These are phyloP conservation scores for Pterobdella sp. DNA, from an alignment of 2,888 invertebrate species.

Conservation along the genomic window DNA sequence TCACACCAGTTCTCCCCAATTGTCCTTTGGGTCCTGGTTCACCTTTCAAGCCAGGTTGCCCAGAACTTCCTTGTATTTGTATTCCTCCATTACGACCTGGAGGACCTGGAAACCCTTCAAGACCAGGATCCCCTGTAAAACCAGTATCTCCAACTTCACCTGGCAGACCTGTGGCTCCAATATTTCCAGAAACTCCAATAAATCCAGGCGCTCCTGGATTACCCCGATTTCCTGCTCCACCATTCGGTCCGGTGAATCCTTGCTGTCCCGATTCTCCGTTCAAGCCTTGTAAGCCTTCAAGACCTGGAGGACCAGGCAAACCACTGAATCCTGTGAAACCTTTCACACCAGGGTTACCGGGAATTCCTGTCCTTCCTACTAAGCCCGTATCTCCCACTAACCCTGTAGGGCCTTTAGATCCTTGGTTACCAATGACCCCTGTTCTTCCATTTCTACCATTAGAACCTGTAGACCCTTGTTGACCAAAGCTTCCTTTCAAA, in stretches of 20 bases:
- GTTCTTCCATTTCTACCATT: not conserved
- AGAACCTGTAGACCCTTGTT: slow-evolving; percentile 29
- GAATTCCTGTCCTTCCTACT: not conserved
- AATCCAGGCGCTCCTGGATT: not conserved
- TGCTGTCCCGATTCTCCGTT: not conserved
- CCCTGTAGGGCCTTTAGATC: not conserved
- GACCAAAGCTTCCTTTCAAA: slow-evolving; percentile 26
- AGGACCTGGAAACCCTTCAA: not conserved
- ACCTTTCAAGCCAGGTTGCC: slow-evolving; percentile 26
- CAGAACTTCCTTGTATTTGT: slow-evolving; percentile 22
- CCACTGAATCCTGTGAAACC: not conserved
- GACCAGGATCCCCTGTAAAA: slow-evolving; percentile 25
- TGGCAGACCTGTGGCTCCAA: slow-evolving; percentile 26
- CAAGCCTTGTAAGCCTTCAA: not conserved
- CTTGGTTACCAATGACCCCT: not conserved
- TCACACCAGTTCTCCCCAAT: slow-evolving; percentile 23
- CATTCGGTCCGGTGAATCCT: slow-evolving; percentile 9
- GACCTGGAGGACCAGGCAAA: not conserved
- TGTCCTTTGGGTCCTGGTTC: slow-evolving; percentile 19
- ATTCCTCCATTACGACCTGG: not conserved
- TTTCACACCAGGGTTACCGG: not conserved
- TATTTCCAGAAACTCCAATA: slow-evolving; percentile 1
- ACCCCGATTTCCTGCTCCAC: slow-evolving; percentile 11
- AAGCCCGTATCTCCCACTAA: slow-evolving; percentile 9
- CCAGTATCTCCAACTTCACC: slow-evolving; percentile 29